Conservation (phyloP, 2,888 invertebrate species). For the Orgyia antiqua region DNA sequence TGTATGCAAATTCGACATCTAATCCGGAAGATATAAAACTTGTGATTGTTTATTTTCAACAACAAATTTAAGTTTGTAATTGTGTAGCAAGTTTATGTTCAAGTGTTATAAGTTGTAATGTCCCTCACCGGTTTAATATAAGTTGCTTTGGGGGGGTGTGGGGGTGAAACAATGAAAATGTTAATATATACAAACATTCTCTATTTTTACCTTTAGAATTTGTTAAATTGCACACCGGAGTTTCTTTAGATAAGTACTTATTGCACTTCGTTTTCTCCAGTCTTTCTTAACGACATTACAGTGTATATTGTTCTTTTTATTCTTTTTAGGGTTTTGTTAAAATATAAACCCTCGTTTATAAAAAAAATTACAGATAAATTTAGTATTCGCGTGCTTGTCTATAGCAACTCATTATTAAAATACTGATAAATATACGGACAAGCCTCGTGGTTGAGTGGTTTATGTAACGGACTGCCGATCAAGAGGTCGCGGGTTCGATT, state of each 20-base stretch:
- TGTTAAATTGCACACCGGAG: conserved; percentile 23
- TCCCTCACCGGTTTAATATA: conserved; percentile 66
- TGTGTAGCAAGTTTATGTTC: conserved; percentile 61
- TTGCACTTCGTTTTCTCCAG: conserved; percentile 12
- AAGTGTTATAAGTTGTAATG: conserved; percentile 73
- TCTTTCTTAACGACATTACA: too few species aligned
- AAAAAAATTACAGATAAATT: too few species aligned
- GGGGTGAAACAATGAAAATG: conserved; percentile 70
- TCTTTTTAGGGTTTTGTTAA: too few species aligned
- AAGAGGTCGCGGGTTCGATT: too few species aligned
- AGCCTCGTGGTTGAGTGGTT: too few species aligned
- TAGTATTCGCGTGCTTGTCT: too few species aligned
- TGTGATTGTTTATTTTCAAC: conserved; percentile 11
- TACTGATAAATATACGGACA: too few species aligned
- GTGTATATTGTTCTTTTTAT: too few species aligned
- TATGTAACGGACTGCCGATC: too few species aligned
- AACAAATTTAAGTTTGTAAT: conserved; percentile 40
- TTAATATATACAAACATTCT: conserved; percentile 49
- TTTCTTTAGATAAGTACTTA: conserved; percentile 15
- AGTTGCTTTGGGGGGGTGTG: conserved; percentile 49
- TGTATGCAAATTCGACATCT: conserved; percentile 25
- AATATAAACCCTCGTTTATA: too few species aligned
- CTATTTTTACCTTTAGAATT: conserved; percentile 59
- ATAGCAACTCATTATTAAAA: too few species aligned
- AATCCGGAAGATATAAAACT: conserved; percentile 11